Percentiles rank a stretch among this genome's conserved stretches.
Conservation (phyloP, 2,888 invertebrate genomes). For the Spicauda simplicius region DNA sequence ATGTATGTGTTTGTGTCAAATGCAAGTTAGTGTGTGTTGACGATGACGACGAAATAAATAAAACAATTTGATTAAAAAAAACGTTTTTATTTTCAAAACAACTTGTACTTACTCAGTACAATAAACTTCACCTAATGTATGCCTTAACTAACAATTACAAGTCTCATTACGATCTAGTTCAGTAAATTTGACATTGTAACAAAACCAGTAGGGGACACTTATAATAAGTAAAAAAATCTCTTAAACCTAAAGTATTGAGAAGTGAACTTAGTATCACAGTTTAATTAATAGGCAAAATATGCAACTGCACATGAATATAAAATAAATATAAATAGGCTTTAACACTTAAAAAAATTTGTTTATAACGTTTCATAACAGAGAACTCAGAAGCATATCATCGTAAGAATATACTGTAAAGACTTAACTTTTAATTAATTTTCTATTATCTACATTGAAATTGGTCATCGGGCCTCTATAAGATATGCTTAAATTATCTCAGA, state of each 20-base stretch:
- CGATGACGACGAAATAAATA: no score
- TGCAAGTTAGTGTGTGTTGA: no score
- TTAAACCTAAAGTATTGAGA: slow-evolving; percentile 28
- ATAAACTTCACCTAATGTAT: slow-evolving; percentile 57
- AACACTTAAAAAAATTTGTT: slow-evolving; percentile 20
- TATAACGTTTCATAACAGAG: not conserved
- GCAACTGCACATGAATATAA: slow-evolving; percentile 15
- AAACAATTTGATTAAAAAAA: slow-evolving; percentile 32
- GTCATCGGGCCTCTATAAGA: slow-evolving; percentile 20
- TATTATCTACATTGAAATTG: slow-evolving; percentile 28
- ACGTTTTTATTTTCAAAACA: slow-evolving; percentile 40
- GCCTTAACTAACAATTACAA: slow-evolving; percentile 69
- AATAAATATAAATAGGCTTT: slow-evolving; percentile 6
- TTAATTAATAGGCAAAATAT: slow-evolving; percentile 33
- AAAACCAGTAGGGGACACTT: slow-evolving; percentile 9
- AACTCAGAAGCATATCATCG: slow-evolving; percentile 28
- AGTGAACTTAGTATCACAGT: slow-evolving; percentile 32
- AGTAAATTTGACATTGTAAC: slow-evolving; percentile 19
- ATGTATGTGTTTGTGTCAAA: no score
- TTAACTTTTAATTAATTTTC: slow-evolving; percentile 4
- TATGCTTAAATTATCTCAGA: slow-evolving; percentile 5
- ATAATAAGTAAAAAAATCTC: slow-evolving; percentile 27
- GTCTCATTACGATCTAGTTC: slow-evolving; percentile 32
- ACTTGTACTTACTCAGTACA: slow-evolving; percentile 38
- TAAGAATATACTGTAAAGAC: not conserved